Base-by-base conservation (phyloP, 2,113 vertebrate genomes). In the Vulpes vulpes region DNA sequence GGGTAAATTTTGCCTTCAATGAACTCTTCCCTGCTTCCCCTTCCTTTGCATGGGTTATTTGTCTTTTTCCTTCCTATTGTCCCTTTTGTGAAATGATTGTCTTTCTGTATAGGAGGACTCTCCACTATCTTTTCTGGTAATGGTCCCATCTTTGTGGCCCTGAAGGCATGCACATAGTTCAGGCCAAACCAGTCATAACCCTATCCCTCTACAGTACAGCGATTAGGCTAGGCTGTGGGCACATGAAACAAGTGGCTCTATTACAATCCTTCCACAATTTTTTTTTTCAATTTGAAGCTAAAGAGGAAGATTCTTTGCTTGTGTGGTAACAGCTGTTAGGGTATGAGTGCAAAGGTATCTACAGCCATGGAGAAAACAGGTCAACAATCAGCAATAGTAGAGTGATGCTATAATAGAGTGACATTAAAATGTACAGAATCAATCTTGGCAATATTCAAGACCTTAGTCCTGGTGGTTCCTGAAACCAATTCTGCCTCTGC, bases 111-210 rank as follows among this genome's bases (percentile, higher is more conserved):
- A 12, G 25, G 27, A 60, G 71, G 64, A 85, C 64, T 76, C 30
- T 27, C 14, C 43, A n/a, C n/a, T 38, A 12, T 25, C n/a, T 82
- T 8, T 92, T 30, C 32, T n/a, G 14, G 49, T 27, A 38, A 76
- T 8, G 0, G 11, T 53, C 22, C 80, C 57, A 4, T 53, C 49
- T 79, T 16, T 10, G 0, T 23, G 55, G 27, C 4, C 83, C 60
- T 5, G 2, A 16, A 20, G 17, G 8, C 20, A 1, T n/a, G 27
- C n/a, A 2, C 11, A 0, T 27, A 14, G 43, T 53, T 82, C 60
- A 30, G 57, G 9, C 25, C 53, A 16, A 11, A 25, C 16, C 78
- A 65, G 1, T 84, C 43, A 15, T 3, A 51, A 30, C 3, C 11
- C n/a, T 35, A n/a, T 15, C 6, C 12, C 17, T 76, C 8, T 6